Evolutionary conservation across 1,140 invertebrate species (phyloP), one percentile per base, ranked within the genome.

Genomic region (Branchinecta lynchi): DNA sequence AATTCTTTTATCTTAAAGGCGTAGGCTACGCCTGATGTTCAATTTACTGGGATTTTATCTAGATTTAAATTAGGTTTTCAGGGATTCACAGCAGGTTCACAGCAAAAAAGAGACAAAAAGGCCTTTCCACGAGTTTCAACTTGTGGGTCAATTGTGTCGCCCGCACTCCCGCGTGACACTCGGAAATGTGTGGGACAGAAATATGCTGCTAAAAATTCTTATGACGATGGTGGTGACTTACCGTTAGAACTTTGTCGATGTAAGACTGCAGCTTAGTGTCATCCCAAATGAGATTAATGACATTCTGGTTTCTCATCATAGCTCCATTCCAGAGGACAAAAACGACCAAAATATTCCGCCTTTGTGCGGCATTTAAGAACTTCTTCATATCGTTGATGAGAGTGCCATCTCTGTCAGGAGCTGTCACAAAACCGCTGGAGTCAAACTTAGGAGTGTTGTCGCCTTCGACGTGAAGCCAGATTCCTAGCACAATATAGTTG

Each of bases 391-490:
- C 75, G 43, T 21, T 45, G 44, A 75, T 73, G n/a, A 75, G 68
- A 10, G 72, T 75, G 5, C 70, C 68, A 32, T 65, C 67, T 6
- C 69, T 21, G 45, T 75, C 75, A 20, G 73, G 73, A 6, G 67
- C 72, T 32, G 70, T 70, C 6, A 75, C 74, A 43, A 68, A 73
- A n/a, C 74, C 74, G 68, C 73, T 72, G 8, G 44, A 17, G 66
- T 75, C 71, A 65, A 72, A 75, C 20, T 71, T 66, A 6, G 75
- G 75, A 3, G 78, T 78, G 43, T 74, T 76, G 43, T 76, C 73
- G 7, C 78, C 80, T 66, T 80, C 79, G 8, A 80, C 76, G 72
- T 81, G 80, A 8, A 80, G 46, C 80, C 80, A 81, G 3, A 79
- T 74, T 43, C 80, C 80, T 81, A n/a, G 21, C 68, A 69, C 32